phyloP scores from a whole-genome alignment of 2,113 vertebrate genomes.

The Pristiophorus japonicus region DNA sequence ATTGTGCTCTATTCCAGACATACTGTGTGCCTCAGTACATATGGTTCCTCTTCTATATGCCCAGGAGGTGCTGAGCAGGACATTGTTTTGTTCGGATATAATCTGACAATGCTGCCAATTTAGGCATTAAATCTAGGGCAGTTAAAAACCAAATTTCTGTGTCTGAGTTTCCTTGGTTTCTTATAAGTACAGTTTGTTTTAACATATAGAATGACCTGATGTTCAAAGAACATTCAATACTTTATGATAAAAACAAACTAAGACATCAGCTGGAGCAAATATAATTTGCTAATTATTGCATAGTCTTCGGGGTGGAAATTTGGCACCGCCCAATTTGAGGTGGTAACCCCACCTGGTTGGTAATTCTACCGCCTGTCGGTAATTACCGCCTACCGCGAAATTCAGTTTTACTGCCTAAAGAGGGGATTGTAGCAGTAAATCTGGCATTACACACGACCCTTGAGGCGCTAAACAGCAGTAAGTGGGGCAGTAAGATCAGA shows the following conservation, averaged over 20 bases:
- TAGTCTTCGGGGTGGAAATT: too few relatives aligned
- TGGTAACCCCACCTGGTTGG: too few relatives aligned
- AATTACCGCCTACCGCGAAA: too few relatives aligned
- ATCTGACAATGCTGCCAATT: background rate
- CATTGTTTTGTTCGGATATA: slow-evolving; percentile 1
- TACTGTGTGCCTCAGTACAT: background rate
- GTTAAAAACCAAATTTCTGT: background rate
- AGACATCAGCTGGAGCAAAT: background rate
- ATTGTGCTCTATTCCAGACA: background rate
- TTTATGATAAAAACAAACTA: background rate
- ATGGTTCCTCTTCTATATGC: background rate
- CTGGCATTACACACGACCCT: too few relatives aligned
- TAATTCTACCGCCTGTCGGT: too few relatives aligned
- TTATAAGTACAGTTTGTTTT: background rate
- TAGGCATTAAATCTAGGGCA: background rate
- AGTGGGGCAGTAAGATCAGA: too few relatives aligned
- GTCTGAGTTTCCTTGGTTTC: background rate
- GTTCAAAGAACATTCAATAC: background rate
- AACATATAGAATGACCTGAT: background rate
- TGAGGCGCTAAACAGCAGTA: too few relatives aligned
- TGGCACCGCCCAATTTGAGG: too few relatives aligned
- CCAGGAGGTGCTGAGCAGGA: background rate
- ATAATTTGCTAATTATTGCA: background rate
- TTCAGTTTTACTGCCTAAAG: too few relatives aligned
- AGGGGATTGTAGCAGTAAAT: too few relatives aligned